Base-by-base conservation (phyloP, 2,113 vertebrate genomes). In the Australoheros scitulus region DNA sequence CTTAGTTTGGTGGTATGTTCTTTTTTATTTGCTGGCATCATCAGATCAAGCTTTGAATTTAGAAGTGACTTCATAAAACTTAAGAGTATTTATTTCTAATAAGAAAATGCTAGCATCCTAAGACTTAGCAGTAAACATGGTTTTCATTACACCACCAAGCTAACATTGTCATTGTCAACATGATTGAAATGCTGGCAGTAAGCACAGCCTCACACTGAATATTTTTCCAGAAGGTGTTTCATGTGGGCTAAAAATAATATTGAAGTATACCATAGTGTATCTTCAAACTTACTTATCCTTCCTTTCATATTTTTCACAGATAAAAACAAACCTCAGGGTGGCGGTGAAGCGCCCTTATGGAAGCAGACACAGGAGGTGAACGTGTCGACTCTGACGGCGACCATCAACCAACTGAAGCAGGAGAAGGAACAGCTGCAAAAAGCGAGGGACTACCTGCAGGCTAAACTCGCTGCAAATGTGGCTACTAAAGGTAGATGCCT, bases 341-440 rank as follows among this genome's bases (percentile, higher is more conserved):
- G 13, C 1, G 80, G 4, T 2, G 88, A 63, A 1, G 60, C 1
- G 2, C 29, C n/a, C 0, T 2, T 78, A n/a, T 72, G 56, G 63
- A 83, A 56, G 65, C 92, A 90, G 55, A 91, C 6, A 1, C 77
- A 84, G 77, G 77, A 63, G 0, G 2, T 3, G 1, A 83, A 94
- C 18, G n/a, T 84, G 1, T 72, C 89, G 1, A 59, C 41, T 18
- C 84, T 94, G 61, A 75, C 2, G 0, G 75, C 57, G 14, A 1
- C 59, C 72, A 74, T 92, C 57, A 15, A 0, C 4, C 78, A 80
- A 14, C 86, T 94, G 36, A 60, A 87, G 77, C 47, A 90, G 84
- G 90, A 93, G 77, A 95, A 92, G 5, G 7, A 11, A 0, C 32
- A 88, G 43, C 87, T 93, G 50, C 87, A 86, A 52, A 34, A 63